phyloP scores from a whole-genome alignment of 2,797 vertebrate species.

The Enteromius mattozi region DNA sequence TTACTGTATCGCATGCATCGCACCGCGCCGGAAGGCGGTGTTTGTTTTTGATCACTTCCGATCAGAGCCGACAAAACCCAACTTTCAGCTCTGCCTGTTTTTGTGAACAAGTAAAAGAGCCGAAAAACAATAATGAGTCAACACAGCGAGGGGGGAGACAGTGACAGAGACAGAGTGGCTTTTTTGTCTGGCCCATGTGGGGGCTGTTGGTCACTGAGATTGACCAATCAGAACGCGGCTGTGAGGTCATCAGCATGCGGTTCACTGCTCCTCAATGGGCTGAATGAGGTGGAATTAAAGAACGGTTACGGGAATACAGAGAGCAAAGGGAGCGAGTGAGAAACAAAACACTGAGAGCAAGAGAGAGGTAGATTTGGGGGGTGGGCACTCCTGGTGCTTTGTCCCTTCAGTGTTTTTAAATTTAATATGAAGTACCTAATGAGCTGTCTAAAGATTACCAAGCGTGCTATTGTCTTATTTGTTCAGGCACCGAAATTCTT shows the following conservation, averaged over 20 bases:
- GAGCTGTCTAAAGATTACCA: constrained; percentile 48
- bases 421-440: constrained; percentile 58
- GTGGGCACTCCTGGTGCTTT: constrained; percentile 47
- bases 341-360: constrained; percentile 43
- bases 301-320: constrained; percentile 61
- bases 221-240: constrained; percentile 53
- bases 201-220: constrained; percentile 45
- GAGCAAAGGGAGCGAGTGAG: constrained; percentile 40
- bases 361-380: constrained; percentile 26
- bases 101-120: constrained; percentile 30
- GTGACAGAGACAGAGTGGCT: constrained; percentile 38
- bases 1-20: constrained; percentile 30
- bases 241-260: constrained; percentile 56
- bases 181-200: constrained; percentile 48
- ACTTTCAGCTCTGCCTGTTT: constrained; percentile 29
- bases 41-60: constrained; percentile 56
- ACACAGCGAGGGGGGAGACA: constrained; percentile 24
- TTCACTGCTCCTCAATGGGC: constrained; percentile 61
- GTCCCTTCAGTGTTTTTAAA: constrained; percentile 49
- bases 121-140: constrained; percentile 39
- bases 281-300: constrained; percentile 68
- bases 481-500: constrained; percentile 35
- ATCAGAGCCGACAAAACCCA: constrained; percentile 43
- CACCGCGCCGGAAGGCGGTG: neutral
- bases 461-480: constrained; percentile 54